Evolutionary conservation across 92 coral and sea anemone species (phyloP).

Genomic region (Diadumene lineata): DNA sequence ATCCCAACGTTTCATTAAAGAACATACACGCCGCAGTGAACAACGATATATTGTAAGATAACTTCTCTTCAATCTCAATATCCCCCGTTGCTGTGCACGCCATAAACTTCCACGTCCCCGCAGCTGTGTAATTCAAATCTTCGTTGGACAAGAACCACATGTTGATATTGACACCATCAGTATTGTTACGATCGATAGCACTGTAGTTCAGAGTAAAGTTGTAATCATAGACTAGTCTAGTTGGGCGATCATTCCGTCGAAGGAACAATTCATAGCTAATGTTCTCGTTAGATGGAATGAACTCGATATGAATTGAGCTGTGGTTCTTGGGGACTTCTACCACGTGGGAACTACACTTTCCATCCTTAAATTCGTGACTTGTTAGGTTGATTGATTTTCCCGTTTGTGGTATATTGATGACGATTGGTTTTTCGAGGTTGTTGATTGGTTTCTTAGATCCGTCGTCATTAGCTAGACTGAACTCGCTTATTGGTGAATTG

Average conservation of each 20-base stretch:
- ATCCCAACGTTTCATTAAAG: conserved; percentile 39
- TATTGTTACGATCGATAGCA: not conserved
- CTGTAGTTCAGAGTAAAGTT: conserved; percentile 9
- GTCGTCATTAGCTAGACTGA: not conserved
- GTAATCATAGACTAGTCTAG: not conserved
- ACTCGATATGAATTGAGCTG: conserved; percentile 59
- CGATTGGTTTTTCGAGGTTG: conserved; percentile 1
- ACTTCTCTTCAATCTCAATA: conserved; percentile 6
- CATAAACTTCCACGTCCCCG: conserved; percentile 66
- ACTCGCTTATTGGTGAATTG: conserved; percentile 7
- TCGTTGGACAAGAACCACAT: conserved; percentile 66
- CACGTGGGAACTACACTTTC: not conserved
- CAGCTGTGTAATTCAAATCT: conserved; percentile 73
- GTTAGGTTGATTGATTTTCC: conserved; percentile 10
- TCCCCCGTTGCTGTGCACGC: conserved; percentile 13
- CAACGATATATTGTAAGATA: conserved; percentile 49
- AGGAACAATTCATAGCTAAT: not conserved
- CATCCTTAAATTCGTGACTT: not conserved
- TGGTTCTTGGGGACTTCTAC: conserved; percentile 37
- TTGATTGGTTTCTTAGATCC: not conserved
- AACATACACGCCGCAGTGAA: conserved; percentile 78
- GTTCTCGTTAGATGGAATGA: conserved; percentile 29
- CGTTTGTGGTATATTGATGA: conserved; percentile 6
- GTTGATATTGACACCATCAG: conserved; percentile 28
- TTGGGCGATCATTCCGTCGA: not conserved